Percentiles rank a stretch among this genome's conserved stretches.
phyloP scores from a whole-genome alignment of 2,113 vertebrate species.

The Cephalopterus ornatus region DNA sequence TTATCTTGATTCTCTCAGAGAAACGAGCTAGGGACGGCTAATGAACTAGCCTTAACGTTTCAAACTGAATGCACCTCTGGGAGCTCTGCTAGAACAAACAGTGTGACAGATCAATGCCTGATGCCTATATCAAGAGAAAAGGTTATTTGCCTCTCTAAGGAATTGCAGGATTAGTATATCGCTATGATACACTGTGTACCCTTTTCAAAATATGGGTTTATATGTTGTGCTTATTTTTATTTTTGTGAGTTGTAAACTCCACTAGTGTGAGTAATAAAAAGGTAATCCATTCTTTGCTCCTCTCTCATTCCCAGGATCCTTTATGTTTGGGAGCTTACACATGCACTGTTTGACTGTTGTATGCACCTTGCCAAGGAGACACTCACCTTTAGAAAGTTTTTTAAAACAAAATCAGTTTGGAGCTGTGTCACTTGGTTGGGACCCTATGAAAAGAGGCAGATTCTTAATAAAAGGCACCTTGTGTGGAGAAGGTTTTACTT shows the following conservation, averaged over 20 bases:
- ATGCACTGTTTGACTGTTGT: not conserved
- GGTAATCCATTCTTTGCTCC: not conserved
- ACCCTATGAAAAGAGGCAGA: not conserved
- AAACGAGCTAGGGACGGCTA: slow-evolving; percentile 89
- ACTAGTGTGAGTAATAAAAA: not conserved
- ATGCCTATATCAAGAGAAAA: slow-evolving; percentile 94
- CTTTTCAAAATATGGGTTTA: slow-evolving; percentile 74
- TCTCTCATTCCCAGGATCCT: not conserved
- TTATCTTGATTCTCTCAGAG: slow-evolving; percentile 95
- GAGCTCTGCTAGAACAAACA: slow-evolving; percentile 91
- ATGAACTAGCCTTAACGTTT: slow-evolving; percentile 90
- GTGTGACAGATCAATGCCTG: slow-evolving; percentile 93
- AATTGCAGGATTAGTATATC: slow-evolving; percentile 79
- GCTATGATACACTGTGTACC: slow-evolving; percentile 70
- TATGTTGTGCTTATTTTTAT: slow-evolving; percentile 1
- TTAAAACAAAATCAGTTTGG: not conserved
- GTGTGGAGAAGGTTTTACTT: not conserved
- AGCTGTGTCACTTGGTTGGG: not conserved
- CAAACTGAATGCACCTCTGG: slow-evolving; percentile 86
- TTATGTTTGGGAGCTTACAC: not conserved
- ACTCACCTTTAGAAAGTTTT: not conserved
- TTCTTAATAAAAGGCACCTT: not conserved
- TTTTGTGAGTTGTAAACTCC: slow-evolving; percentile 1
- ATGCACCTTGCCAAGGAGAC: not conserved
- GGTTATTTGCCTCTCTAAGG: slow-evolving; percentile 90